phyloP scores from a whole-genome alignment of 2,888 invertebrate genomes.

The Lobophora halterata region DNA sequence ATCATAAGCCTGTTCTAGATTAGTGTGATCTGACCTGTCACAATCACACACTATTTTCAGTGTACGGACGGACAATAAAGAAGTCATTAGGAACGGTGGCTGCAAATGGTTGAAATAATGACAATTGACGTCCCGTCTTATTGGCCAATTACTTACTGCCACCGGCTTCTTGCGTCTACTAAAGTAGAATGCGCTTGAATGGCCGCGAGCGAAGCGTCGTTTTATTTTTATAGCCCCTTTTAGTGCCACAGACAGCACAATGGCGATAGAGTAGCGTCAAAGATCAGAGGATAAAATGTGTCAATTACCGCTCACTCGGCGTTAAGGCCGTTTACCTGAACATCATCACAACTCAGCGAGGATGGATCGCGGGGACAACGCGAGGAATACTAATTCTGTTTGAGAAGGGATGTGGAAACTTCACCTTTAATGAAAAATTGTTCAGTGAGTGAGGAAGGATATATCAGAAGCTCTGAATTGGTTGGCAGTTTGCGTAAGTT shows the following conservation, averaged over 20 bases:
- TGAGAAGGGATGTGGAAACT: constrained; percentile 8
- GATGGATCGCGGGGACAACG: constrained; percentile 21
- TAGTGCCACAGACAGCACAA: constrained; percentile 23
- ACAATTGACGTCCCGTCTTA: constrained; percentile 9
- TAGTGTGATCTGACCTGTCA: too few relatives aligned
- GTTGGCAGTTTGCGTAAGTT: too few relatives aligned
- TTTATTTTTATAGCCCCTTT: constrained; percentile 23
- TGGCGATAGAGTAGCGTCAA: constrained; percentile 15
- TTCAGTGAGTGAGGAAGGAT: constrained; percentile 3
- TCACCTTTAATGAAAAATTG: constrained; percentile 8
- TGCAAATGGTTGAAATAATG: constrained; percentile 6
- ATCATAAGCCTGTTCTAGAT: too few relatives aligned
- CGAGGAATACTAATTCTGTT: constrained; percentile 28
- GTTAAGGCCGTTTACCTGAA: constrained; percentile 18
- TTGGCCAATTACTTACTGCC: constrained; percentile 22
- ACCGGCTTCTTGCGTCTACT: constrained; percentile 12
- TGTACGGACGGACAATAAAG: too few relatives aligned
- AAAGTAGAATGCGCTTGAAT: constrained; percentile 17
- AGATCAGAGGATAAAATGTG: constrained; percentile 25
- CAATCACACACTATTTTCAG: too few relatives aligned
- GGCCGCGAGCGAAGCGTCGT: constrained; percentile 6
- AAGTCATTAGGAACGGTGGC: too few relatives aligned
- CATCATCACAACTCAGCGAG: constrained; percentile 16
- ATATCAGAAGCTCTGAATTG: too few relatives aligned
- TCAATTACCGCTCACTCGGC: constrained; percentile 23